These are phyloP conservation scores for Hymenochirus boettgeri DNA, from an alignment of 2,113 vertebrate genomes.

Conservation along the genomic window DNA sequence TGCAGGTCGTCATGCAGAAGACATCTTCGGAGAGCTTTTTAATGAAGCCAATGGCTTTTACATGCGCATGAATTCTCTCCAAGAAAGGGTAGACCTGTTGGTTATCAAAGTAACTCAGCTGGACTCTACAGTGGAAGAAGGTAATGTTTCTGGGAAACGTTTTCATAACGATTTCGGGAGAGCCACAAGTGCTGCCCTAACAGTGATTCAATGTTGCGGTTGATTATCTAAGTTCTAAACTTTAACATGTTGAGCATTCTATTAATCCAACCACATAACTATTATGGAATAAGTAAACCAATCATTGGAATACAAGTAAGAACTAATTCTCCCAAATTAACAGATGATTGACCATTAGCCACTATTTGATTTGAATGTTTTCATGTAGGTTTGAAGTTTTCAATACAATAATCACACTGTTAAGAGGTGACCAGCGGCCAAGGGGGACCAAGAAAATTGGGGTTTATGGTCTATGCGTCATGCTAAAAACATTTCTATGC, in stretches of 20 bases:
- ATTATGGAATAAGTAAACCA: slow-evolving; percentile 5
- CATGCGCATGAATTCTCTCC: slow-evolving; percentile 85
- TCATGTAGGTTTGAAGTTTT: no score
- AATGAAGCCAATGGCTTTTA: slow-evolving; percentile 91
- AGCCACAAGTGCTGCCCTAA: no score
- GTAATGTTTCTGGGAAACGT: slow-evolving; percentile 62
- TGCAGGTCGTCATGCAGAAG: slow-evolving; percentile 79
- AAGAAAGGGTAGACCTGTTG: slow-evolving; percentile 86
- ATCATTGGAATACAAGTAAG: slow-evolving; percentile 13
- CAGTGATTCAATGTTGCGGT: no score
- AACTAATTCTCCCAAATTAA: no score
- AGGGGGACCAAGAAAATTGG: no score
- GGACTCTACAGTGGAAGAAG: slow-evolving; percentile 90
- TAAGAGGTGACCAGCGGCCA: no score
- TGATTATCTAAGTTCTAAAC: slow-evolving; percentile 16
- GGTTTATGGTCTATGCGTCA: no score
- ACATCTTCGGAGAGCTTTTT: slow-evolving; percentile 89
- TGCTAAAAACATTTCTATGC: no score
- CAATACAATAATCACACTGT: no score
- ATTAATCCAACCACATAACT: slow-evolving; percentile 18
- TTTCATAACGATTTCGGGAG: no score
- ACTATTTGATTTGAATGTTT: no score
- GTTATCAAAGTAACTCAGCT: slow-evolving; percentile 90
- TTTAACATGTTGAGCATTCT: neutral
- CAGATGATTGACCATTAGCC: no score